Conservation (phyloP, 2,888 invertebrate species). For the Saturnia pavonia region DNA sequence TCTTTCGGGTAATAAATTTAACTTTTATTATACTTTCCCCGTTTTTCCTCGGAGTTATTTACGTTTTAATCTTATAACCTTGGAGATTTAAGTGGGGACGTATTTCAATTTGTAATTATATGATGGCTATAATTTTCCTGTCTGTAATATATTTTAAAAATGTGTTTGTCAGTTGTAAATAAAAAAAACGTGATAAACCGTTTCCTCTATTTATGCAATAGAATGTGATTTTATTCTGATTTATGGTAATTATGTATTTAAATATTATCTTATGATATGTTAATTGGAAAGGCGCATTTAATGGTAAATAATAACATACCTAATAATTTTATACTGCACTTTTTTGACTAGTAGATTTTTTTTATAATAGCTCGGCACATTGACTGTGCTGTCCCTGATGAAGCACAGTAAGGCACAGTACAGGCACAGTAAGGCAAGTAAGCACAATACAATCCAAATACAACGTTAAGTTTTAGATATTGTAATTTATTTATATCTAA, state of each 20-base stretch:
- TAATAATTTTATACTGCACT: too few relatives aligned
- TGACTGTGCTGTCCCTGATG: too few relatives aligned
- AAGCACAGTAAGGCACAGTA: too few relatives aligned
- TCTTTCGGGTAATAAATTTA: conserved; percentile 39
- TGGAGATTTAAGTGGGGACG: conserved; percentile 5
- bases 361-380: too few relatives aligned
- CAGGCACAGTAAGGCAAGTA: too few relatives aligned
- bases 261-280: neutral
- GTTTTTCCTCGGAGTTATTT: neutral
- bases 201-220: neutral
- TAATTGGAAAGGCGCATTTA: neutral
- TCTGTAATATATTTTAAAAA: conserved; percentile 17
- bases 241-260: neutral
- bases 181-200: neutral
- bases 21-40: conserved; percentile 39
- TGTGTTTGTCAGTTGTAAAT: neutral
- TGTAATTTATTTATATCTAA: too few relatives aligned
- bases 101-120: conserved; percentile 19
- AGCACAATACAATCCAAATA: too few relatives aligned
- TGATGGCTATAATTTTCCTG: conserved; percentile 15
- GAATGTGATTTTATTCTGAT: neutral
- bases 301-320: too few relatives aligned
- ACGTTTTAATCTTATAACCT: conserved; percentile 20
- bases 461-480: too few relatives aligned
- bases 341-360: too few relatives aligned